Evolutionary conservation across 2,113 vertebrate species (phyloP).

Genomic region (Pterophyllum scalare): DNA sequence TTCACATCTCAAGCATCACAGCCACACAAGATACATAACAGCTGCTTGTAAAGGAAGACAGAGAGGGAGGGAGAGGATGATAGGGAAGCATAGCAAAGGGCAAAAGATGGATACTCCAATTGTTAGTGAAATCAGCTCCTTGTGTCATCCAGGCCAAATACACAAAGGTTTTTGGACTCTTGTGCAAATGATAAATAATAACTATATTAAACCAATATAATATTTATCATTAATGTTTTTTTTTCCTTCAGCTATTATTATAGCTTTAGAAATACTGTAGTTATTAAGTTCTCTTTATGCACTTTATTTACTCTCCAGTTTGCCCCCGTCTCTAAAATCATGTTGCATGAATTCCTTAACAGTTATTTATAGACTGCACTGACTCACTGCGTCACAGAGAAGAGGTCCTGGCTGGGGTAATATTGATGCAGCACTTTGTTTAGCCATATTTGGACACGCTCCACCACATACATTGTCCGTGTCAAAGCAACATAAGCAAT

Average conservation of each 20-base stretch:
- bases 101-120: background rate
- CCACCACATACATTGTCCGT: constrained; percentile 31
- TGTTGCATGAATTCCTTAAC: background rate
- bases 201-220: too few species aligned
- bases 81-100: background rate
- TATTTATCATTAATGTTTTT: too few species aligned
- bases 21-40: constrained; percentile 26
- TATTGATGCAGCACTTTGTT: constrained; percentile 28
- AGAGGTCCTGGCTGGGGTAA: constrained; percentile 4
- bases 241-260: too few species aligned
- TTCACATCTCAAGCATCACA: constrained; percentile 69
- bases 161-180: too few species aligned
- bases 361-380: constrained; percentile 15
- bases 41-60: constrained; percentile 2
- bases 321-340: background rate
- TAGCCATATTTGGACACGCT: constrained; percentile 46
- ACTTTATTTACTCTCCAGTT: background rate
- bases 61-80: background rate
- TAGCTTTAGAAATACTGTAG: background rate
- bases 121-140: background rate
- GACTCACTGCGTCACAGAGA: constrained; percentile 10
- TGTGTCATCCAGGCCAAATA: too few species aligned
- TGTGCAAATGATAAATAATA: too few species aligned
- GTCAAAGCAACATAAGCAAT: constrained; percentile 39
- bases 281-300: background rate